A percentile compares a stretch with the other conserved stretches of the same genome.
Conservation (phyloP, 2,113 vertebrate genomes). For the Brienomyrus longianalis region DNA sequence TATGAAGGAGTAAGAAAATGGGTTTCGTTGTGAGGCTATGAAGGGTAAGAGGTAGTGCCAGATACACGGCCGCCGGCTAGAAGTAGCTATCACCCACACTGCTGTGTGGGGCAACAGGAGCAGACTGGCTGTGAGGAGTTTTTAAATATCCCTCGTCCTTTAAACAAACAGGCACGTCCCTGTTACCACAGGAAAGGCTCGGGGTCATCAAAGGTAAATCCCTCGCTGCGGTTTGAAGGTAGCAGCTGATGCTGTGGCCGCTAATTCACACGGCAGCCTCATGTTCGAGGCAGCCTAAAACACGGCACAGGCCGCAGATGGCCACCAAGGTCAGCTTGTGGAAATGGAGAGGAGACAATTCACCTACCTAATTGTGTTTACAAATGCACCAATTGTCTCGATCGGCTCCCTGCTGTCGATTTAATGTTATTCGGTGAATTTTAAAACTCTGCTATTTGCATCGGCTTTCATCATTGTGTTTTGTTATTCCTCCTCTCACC, state of each 20-base stretch:
- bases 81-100: not conserved
- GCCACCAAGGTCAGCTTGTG: not conserved
- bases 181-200: not conserved
- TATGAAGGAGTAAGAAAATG: not conserved
- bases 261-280: not conserved
- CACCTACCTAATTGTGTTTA: not conserved
- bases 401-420: not conserved
- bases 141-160: not conserved
- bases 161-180: not conserved
- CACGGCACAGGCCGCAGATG: not conserved
- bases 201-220: not conserved
- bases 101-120: not conserved
- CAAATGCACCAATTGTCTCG: not conserved
- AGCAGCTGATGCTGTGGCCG: not conserved
- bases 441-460: not conserved
- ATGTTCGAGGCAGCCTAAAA: not conserved
- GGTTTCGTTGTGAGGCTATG: not conserved
- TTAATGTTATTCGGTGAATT: not conserved
- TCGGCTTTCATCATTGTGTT: not conserved
- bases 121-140: not conserved
- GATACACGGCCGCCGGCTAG: not conserved
- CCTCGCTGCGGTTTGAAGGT: not conserved
- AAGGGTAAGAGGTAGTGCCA: not conserved
- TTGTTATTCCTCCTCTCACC: not conserved
- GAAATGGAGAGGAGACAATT: slow-evolving; percentile 1